Base-by-base conservation (phyloP, 2,797 vertebrate genomes). In the Peromyscus melanophrys region DNA sequence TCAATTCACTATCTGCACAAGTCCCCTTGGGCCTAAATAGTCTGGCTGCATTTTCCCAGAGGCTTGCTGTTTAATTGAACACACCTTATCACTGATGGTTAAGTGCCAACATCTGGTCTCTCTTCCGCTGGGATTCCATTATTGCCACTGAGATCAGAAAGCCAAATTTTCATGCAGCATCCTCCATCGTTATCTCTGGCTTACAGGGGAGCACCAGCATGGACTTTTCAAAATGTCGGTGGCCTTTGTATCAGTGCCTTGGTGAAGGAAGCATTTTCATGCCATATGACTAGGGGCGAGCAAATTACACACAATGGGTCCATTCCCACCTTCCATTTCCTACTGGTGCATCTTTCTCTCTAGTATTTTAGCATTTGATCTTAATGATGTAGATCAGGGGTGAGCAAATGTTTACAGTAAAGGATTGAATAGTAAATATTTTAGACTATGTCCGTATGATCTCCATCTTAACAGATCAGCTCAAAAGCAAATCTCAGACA, bases 91-190 rank as follows among this genome's bases (percentile, higher is more conserved):
- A 0, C 59, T 86, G 52, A 85, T 73, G 61, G 82, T 87, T 90
- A 85, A 92, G 84, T 73, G 90, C 83, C 83, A 96, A 84, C 86
- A 93, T 86, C 92, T 94, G 87, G 43, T 85, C 76, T 94, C 27
- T 94, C 11, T 67, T 55, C 59, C 37, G 12, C 31, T n/a, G 83
- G 78, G 92, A 86, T 59, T 40, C 31, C 10, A 37, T 94, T 90
- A 92, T 95, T 93, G 81, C 73, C 37, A 78, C 46, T 46, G 87
- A 89, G 78, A 97, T 91, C 83, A 59, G 46, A 86, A 89, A 94
- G 63, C 65, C 67, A 92, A 69, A 94, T 92, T 94, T 85, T 88
- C 78, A 63, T 67, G 29, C 61, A 57, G 57, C 43, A 81, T 31
- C 63, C 14, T 80, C 88, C 65, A 40, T 19, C 1, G 0, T 93